A percentile compares a stretch with the other conserved stretches of the same genome.
phyloP scores from a whole-genome alignment of 2,888 invertebrate species.

The Galerucella nymphaeae region DNA sequence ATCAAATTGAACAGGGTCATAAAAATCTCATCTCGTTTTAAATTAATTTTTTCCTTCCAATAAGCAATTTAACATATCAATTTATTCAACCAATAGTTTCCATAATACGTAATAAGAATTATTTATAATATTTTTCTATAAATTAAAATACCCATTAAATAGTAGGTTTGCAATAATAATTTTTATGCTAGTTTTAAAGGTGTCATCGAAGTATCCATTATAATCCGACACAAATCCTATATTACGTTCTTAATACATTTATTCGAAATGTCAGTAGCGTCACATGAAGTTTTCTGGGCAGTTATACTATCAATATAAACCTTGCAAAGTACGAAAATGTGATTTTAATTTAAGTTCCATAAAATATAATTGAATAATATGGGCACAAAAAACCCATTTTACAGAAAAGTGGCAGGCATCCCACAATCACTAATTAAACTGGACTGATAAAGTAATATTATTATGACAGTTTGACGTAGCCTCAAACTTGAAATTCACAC shows the following conservation, averaged over 20 bases:
- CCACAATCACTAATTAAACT: too few species aligned
- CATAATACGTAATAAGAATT: conserved; percentile 5
- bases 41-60: not conserved
- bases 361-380: too few species aligned
- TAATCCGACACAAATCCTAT: conserved; percentile 21
- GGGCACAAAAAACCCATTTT: too few species aligned
- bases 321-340: too few species aligned
- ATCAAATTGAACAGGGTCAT: not conserved
- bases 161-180: conserved; percentile 12
- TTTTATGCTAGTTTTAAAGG: conserved; percentile 13
- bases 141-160: conserved; percentile 4
- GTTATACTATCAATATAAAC: too few species aligned
- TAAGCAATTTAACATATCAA: not conserved
- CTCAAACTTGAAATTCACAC: too few species aligned
- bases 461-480: too few species aligned
- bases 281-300: not conserved
- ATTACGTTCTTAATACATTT: conserved; percentile 11
- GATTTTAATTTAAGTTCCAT: too few species aligned
- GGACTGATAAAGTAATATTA: too few species aligned
- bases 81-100: not conserved
- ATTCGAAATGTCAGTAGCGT: conserved; percentile 13
- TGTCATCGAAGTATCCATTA: conserved; percentile 9
- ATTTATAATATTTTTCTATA: conserved; percentile 6
- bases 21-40: not conserved
- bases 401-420: too few species aligned